Percentiles rank a stretch among this genome's conserved stretches.
Conservation (phyloP, 2,888 invertebrate genomes). For the Campaea margaritaria region DNA sequence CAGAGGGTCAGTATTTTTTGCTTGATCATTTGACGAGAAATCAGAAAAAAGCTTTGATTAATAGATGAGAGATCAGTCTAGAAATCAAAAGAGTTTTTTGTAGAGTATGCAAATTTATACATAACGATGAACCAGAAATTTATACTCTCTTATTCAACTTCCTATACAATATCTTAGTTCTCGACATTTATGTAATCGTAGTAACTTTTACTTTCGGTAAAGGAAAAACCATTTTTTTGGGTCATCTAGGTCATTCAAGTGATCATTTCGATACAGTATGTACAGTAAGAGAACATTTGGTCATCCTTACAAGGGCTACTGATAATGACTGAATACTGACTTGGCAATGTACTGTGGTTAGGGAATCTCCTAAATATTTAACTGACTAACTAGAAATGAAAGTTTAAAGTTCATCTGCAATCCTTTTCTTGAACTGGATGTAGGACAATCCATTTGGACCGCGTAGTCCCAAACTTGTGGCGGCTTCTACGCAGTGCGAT, state of each 20-base stretch:
- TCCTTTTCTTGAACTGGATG: conserved; percentile 50
- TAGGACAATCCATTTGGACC: conserved; percentile 61
- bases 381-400: background rate
- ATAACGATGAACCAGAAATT: background rate
- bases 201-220: background rate
- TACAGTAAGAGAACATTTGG: too few relatives aligned
- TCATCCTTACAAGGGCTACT: too few relatives aligned
- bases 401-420: conserved; percentile 45
- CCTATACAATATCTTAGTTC: background rate
- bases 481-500: conserved; percentile 54
- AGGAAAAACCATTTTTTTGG: background rate
- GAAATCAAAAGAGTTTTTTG: too few relatives aligned
- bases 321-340: too few relatives aligned
- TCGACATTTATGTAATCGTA: background rate
- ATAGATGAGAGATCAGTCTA: too few relatives aligned
- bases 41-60: too few relatives aligned
- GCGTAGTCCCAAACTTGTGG: conserved; percentile 54
- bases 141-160: background rate
- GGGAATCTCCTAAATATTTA: background rate
- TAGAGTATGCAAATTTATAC: too few relatives aligned
- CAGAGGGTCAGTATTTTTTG: too few relatives aligned
- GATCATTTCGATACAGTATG: too few relatives aligned
- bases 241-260: background rate
- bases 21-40: too few relatives aligned
- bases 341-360: background rate